phyloP scores from a whole-genome alignment of 2,113 vertebrate genomes.

The Myotis yumanensis region DNA sequence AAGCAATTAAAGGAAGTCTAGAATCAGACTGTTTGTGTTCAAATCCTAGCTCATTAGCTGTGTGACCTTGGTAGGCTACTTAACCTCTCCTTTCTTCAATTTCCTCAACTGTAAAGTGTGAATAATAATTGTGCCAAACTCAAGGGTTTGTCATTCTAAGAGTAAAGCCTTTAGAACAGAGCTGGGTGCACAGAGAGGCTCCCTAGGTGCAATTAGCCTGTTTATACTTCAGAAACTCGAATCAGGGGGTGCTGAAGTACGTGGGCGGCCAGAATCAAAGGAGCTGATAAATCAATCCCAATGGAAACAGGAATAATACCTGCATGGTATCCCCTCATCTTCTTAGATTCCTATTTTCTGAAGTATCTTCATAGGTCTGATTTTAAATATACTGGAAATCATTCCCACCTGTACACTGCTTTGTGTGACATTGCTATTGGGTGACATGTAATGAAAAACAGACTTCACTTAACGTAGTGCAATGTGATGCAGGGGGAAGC shows the following conservation, averaged over 20 bases:
- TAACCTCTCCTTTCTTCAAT: neutral
- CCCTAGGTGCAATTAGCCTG: neutral
- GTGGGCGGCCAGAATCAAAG: neutral
- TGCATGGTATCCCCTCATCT: neutral
- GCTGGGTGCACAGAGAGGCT: neutral
- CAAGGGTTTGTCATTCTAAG: neutral
- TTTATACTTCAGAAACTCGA: neutral
- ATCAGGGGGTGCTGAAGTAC: neutral
- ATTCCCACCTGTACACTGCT: neutral
- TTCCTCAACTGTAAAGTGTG: neutral
- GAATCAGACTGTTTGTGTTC: conserved; percentile 7
- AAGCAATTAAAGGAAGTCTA: neutral
- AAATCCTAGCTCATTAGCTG: neutral
- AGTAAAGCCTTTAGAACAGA: neutral
- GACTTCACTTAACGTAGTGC: neutral
- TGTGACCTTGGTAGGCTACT: neutral
- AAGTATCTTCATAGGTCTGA: conserved; percentile 20
- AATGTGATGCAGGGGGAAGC: neutral
- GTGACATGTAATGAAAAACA: neutral
- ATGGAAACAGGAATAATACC: neutral
- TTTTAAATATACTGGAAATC: neutral
- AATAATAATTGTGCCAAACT: neutral
- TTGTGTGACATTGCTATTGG: neutral
- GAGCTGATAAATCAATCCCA: neutral
- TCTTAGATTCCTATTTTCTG: neutral